Evolutionary conservation across 2,113 vertebrate species (phyloP), one percentile per base, ranked within the genome.

Genomic region (Girardinichthys multiradiatus): DNA sequence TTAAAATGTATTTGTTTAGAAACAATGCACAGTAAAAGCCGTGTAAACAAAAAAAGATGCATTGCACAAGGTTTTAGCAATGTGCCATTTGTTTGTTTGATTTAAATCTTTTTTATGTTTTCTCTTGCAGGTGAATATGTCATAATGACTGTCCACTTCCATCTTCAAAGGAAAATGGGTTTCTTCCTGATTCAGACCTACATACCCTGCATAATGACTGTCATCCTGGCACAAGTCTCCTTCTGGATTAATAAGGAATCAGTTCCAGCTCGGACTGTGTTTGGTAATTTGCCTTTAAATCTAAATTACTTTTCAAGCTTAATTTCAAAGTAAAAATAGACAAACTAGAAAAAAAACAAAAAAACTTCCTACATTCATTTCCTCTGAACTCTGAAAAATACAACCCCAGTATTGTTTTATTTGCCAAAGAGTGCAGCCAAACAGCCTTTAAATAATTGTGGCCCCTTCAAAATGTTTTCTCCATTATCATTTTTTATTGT

Each of bases 191-290:
- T 99, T 87, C 97, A 99, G 92, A 98, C 97, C 28, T 99, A 99
- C 75, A 99, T 97, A 72, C 97, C 97, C 11, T 99, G 97, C 80
- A 98, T 98, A 74, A 98, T 99, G 97, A 99, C 97, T 13, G 97
- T 99, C 77, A 97, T 98, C 89, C 94, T 99, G 76, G 97, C 97
- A 59, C 97, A 98, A 88, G 97, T 99, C 72, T 99, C 97, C 9
- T 99, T 99, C 89, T 99, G 97, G 97, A 99, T 99, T 90, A 97
- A 99, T 87, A 98, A 98, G 92, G 97, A 99, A 78, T 99, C 97
- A 0, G 97, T 99, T 81, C 97, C 97, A 31, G 97, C 97, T 75
- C 95, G 97, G 87, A 99, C 97, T 27, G 97, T 99, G 45, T 99
- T 99, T 82, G 97, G 97, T 98, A 95, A 89, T 96, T 70, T 61